Base-by-base conservation (phyloP, 2,113 vertebrate species). In the Oncorhynchus mykiss region DNA sequence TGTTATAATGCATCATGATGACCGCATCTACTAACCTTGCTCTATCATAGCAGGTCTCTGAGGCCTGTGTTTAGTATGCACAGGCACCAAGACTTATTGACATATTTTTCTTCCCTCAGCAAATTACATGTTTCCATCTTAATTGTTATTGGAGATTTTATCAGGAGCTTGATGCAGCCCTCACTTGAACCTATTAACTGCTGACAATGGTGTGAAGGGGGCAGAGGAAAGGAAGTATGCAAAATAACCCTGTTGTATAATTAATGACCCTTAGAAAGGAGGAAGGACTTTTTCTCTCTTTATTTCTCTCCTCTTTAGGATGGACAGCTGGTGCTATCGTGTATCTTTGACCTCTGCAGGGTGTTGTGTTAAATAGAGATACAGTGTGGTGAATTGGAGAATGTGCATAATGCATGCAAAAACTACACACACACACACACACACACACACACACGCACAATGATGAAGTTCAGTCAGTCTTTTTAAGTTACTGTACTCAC, bases 101-200 rank as follows among this genome's bases (percentile, higher is more conserved):
- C 94, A 91, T 84, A 85, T 93, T 92, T 70, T 13, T 13, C 51
- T 48, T 16, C 45, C 39, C 90, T 92, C 39, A 73, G 72, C 94
- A 96, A 96, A 96, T 96, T 95, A 94, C 93, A 93, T 90, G 93
- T 95, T 96, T 94, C 94, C 95, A 88, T 94, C 94, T 92, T 94
- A 94, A 93, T 96, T 96, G 96, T 96, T 96, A 95, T 95, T 93
- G 92, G 92, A 91, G 93, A 95, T 96, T 94, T 94, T 97, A 96
- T 97, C 95, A 91, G 86, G 90, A 93, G 94, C 94, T 93, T 95
- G 93, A 94, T 91, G 91, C 89, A 93, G 94, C 92, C 70, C 75
- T 87, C 72, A 77, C 84, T 88, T 91, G 87, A 91, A 89, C 84
- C 85, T 89, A 85, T 85, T 88, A 89, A 85, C 84, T 75, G 69